Evolutionary conservation across 2,888 invertebrate genomes (phyloP).

Genomic region (Drosophila buzzatii): DNA sequence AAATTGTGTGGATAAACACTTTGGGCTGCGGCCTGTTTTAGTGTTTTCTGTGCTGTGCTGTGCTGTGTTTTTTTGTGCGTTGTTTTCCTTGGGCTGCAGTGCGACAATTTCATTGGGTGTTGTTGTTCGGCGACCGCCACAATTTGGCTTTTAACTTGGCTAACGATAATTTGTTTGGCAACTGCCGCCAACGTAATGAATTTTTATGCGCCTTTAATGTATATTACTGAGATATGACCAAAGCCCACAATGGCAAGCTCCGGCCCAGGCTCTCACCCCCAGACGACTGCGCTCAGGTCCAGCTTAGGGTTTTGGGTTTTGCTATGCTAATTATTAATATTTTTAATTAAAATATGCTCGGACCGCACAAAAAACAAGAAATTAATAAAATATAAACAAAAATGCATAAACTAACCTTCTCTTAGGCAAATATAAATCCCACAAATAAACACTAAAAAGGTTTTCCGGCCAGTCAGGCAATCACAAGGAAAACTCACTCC

Average conservation of each 20-base stretch:
- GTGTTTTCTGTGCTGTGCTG: slow-evolving; percentile 23
- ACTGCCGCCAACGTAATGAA: slow-evolving; percentile 75
- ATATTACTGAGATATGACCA: slow-evolving; percentile 67
- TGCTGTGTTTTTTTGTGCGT: slow-evolving; percentile 22
- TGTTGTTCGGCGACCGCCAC: slow-evolving; percentile 43
- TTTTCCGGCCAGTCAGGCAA: background rate
- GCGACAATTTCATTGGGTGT: slow-evolving; percentile 53
- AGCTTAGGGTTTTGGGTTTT: slow-evolving; percentile 18
- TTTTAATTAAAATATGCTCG: slow-evolving; percentile 75
- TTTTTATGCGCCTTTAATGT: slow-evolving; percentile 79
- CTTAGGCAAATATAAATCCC: slow-evolving; percentile 45
- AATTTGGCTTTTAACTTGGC: slow-evolving; percentile 70
- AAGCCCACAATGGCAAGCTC: slow-evolving; percentile 30
- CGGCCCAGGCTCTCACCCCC: background rate
- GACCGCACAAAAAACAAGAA: slow-evolving; percentile 29
- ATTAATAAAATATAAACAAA: slow-evolving; percentile 9
- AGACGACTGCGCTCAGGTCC: background rate
- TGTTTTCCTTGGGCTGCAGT: slow-evolving; percentile 50
- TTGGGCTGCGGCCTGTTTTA: slow-evolving; percentile 45
- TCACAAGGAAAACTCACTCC: background rate
- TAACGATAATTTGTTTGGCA: slow-evolving; percentile 82
- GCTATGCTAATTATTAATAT: slow-evolving; percentile 69
- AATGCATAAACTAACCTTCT: slow-evolving; percentile 41
- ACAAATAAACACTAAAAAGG: slow-evolving; percentile 36
- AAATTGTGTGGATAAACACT: slow-evolving; percentile 55